phyloP scores from a whole-genome alignment of 2,797 vertebrate genomes.

The Champsocephalus gunnari region DNA sequence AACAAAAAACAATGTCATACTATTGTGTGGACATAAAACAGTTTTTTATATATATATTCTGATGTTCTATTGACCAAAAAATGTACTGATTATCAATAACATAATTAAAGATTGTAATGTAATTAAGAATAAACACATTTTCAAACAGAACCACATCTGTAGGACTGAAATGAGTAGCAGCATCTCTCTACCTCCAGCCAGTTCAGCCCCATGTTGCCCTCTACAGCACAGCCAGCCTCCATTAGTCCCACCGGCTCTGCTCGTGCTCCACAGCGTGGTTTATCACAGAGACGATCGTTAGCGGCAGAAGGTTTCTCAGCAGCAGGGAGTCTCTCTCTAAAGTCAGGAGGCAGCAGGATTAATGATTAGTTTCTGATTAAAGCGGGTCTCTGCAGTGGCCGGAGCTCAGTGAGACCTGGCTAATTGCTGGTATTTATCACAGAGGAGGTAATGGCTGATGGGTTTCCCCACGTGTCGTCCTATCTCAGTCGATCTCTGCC shows the following conservation, averaged over 20 bases:
- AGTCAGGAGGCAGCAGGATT: constrained; percentile 53
- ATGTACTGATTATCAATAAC: too few species aligned
- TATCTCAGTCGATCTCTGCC: neutral
- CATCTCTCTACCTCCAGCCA: constrained; percentile 13
- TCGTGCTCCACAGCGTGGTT: constrained; percentile 40
- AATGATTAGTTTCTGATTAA: constrained; percentile 59
- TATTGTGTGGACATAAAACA: too few species aligned
- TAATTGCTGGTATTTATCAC: constrained; percentile 72
- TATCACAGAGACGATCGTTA: constrained; percentile 47
- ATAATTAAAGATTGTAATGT: too few species aligned
- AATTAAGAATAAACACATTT: too few species aligned
- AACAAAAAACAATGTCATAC: too few species aligned
- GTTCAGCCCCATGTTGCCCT: neutral
- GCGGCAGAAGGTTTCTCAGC: constrained; percentile 29
- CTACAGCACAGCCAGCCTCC: constrained; percentile 22
- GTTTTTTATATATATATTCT: too few species aligned
- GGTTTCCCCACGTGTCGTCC: constrained; percentile 24
- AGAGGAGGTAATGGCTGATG: constrained; percentile 26
- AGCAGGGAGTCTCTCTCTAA: constrained; percentile 18
- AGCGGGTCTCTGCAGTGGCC: constrained; percentile 35
- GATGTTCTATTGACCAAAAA: too few species aligned
- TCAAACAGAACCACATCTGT: too few species aligned
- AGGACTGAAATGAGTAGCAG: too few species aligned
- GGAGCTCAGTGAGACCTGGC: constrained; percentile 27
- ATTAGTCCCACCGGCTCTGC: constrained; percentile 48